Evolutionary conservation across 2,113 vertebrate genomes (phyloP).

Genomic region (Microcebus murinus): DNA sequence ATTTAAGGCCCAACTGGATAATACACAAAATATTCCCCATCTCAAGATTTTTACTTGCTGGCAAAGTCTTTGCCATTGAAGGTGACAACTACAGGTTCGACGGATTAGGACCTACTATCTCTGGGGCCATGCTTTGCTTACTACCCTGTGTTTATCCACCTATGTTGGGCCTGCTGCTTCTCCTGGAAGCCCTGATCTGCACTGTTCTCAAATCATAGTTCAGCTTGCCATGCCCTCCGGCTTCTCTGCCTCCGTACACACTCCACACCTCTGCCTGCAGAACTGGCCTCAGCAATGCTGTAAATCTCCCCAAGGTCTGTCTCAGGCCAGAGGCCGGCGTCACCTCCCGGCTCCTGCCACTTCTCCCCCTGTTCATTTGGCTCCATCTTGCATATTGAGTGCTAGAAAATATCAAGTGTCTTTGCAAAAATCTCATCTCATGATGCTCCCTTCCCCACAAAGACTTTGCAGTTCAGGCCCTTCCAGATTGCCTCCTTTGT

Average conservation of each 20-base stretch:
- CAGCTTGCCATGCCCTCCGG: neutral
- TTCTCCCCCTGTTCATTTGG: no score
- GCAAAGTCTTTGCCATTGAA: neutral
- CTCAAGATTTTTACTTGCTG: neutral
- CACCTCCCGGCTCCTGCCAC: neutral
- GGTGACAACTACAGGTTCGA: neutral
- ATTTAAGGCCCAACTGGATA: neutral
- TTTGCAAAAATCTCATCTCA: neutral
- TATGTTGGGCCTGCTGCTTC: neutral
- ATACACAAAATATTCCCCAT: neutral
- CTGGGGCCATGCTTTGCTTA: neutral
- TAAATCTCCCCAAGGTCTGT: neutral
- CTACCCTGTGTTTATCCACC: neutral
- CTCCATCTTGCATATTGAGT: neutral
- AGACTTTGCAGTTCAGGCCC: neutral
- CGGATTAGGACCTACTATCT: neutral
- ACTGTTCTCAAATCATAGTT: neutral
- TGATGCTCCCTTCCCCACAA: neutral
- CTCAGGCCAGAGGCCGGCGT: neutral
- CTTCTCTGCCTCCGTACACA: neutral
- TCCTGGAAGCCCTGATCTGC: neutral
- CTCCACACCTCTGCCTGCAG: neutral
- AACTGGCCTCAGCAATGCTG: neutral
- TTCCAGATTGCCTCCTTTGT: neutral
- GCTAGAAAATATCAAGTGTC: neutral